A percentile compares a stretch with the other conserved stretches of the same genome.
Conservation (phyloP, 2,113 vertebrate species). For the Microtus pennsylvanicus region DNA sequence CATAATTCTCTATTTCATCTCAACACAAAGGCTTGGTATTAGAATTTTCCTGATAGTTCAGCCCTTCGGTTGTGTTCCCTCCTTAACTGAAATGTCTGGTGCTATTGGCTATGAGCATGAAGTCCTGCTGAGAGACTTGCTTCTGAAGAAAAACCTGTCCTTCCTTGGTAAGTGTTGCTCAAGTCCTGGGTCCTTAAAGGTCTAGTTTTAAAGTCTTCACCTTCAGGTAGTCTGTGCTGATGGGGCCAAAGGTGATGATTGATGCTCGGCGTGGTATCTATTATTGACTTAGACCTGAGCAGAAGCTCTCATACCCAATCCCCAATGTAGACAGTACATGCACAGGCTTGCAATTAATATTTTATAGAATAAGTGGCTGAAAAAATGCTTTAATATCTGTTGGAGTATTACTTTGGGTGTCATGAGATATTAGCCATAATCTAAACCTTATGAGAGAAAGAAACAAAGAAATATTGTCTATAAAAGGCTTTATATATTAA, state of each 20-base stretch:
- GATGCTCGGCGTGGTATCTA: conserved; percentile 88
- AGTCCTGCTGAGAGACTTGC: conserved; percentile 94
- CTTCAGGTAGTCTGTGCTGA: conserved; percentile 79
- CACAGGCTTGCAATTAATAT: conserved; percentile 91
- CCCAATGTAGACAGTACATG: conserved; percentile 85
- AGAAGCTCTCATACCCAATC: conserved; percentile 90
- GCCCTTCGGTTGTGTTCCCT: conserved; percentile 41
- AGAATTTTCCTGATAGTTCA: not conserved
- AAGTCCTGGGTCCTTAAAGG: conserved; percentile 77
- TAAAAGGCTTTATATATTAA: conserved; percentile 85
- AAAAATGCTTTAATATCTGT: conserved; percentile 90
- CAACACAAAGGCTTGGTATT: not conserved
- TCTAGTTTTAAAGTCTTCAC: conserved; percentile 48
- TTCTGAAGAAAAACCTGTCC: conserved; percentile 94
- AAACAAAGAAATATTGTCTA: conserved; percentile 88
- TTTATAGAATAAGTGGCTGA: conserved; percentile 93
- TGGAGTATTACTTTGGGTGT: conserved; percentile 89
- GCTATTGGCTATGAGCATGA: conserved; percentile 97
- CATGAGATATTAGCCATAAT: conserved; percentile 89
- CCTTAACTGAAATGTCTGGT: conserved; percentile 90
- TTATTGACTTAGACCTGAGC: conserved; percentile 91
- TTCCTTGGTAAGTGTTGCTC: conserved; percentile 93
- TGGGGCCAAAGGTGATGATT: conserved; percentile 85
- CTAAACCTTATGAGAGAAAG: conserved; percentile 86
- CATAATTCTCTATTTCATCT: not conserved